Base-by-base conservation (phyloP, 2,797 vertebrate genomes). In the Ctenopoma multispine region DNA sequence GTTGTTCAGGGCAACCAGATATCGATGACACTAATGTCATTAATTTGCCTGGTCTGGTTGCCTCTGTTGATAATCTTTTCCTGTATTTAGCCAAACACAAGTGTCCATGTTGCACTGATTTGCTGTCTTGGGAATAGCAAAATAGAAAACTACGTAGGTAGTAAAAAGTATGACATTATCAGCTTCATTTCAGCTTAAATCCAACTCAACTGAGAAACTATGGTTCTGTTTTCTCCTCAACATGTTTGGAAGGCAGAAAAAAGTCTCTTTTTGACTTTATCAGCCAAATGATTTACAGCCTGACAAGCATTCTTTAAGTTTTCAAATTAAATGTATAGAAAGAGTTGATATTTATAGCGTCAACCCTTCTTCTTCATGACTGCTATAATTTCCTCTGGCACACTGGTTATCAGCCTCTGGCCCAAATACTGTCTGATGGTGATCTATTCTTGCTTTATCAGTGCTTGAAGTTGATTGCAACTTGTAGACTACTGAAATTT, bases 21-120 rank as follows among this genome's bases (percentile, higher is more conserved):
- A 89, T 84, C 77, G 74, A 79, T 77, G 87, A 74, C 86, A 85
- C 77, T 91, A 92, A 92, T 91, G 77, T 80, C 66, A 87, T 90
- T 90, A 83, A 87, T 92, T 89, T 85, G 81, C 71, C 70, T 57
- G 78, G 61, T 86, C 91, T 91, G 87, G 80, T 77, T 84, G 86
- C 49, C 61, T 86, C 82, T 82, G 70, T 74, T 89, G 75, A 87
- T 87, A 67, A 86, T 85, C 29, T 54, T 48, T 82, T 86, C 83
- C 81, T 80, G 75, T 82, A 68, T 79, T 81, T 65, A 59, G 61
- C 50, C 63, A 69, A 78, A 51, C 69, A 77, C 62, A 77, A 71
- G 34, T 69, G 70, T 20, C 54, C 24, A 9, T 51, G 70, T 75
- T 69, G 51, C 47, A 58, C 68, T 63, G 20, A 69, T 75, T 27